phyloP scores from a whole-genome alignment of 2,888 invertebrate species.

The Folsomia candida region DNA sequence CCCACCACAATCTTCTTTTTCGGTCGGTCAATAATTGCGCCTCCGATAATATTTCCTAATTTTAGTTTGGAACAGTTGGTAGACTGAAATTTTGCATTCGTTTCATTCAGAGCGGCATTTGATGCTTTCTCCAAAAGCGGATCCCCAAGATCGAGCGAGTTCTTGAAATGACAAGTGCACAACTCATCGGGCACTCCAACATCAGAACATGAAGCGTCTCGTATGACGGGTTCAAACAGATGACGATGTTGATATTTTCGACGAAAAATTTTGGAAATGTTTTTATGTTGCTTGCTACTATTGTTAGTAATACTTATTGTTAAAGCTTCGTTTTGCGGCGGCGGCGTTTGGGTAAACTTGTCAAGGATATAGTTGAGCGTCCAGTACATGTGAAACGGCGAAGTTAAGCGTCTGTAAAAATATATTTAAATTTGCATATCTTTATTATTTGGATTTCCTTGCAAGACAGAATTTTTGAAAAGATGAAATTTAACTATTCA shows the following conservation, averaged over 20 bases:
- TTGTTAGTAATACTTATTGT: no score
- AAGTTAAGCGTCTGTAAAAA: no score
- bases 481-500: not conserved
- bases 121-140: not conserved
- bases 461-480: no score
- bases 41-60: not conserved
- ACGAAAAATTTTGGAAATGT: not conserved
- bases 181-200: not conserved
- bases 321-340: no score
- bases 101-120: not conserved
- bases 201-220: not conserved
- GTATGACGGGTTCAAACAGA: not conserved
- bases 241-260: not conserved
- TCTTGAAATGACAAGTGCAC: not conserved
- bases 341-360: no score
- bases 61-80: not conserved
- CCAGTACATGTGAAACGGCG: no score
- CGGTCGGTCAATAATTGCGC: not conserved
- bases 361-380: no score
- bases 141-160: not conserved
- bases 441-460: no score
- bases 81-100: not conserved
- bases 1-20: not conserved
- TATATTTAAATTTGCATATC: no score
- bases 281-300: no score